Evolutionary conservation across 2,888 invertebrate species (phyloP), one percentile per base, ranked within the genome.

Genomic region (Hedychridium roseum): DNA sequence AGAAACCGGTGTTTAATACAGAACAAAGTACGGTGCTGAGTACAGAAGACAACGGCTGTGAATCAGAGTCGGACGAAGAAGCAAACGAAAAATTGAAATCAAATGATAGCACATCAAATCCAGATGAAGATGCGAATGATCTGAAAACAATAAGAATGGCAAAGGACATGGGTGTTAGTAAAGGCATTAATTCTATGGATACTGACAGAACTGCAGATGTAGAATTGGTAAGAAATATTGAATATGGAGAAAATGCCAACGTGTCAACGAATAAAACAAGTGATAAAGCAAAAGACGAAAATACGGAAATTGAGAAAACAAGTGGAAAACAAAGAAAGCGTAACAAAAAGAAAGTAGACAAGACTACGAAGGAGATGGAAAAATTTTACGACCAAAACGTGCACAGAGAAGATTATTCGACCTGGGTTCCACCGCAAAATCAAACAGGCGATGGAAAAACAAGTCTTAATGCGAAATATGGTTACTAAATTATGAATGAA

Each of bases 361-460:
- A 60, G 51, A 39, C 82, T 44, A 79, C 80, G 6, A 76, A 79
- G 23, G 78, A 70, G 20, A 51, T 44, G 9, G 49, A 57, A 18
- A 61, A 62, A 43, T 83, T 18, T 14, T 70, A 83, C 44, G 80
- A 82, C 7, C 72, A 79, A 21, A 79, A 75, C 14, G 21, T 54
- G 5, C 62, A 65, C 20, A 54, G 57, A 28, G 85, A 85, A 46
- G 86, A 90, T 70, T 91, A 89, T 74, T 87, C 86, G 5, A 86
- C 86, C 69, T 92, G 93, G 92, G 78, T 90, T 28, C 92, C 92
- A 2, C 92, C 92, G 1, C 66, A 79, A 58, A 83, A 85, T 70
- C 92, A 92, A 79, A 83, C 83, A 32, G 91, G 91, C 1, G 92
- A 92, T 79, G 92, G 92, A 3, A 82, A 85, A 61, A 92, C 91